A percentile compares a stretch with the other conserved stretches of the same genome.
Conservation (phyloP, 2,888 invertebrate genomes). For the Xestia sexstrigata region DNA sequence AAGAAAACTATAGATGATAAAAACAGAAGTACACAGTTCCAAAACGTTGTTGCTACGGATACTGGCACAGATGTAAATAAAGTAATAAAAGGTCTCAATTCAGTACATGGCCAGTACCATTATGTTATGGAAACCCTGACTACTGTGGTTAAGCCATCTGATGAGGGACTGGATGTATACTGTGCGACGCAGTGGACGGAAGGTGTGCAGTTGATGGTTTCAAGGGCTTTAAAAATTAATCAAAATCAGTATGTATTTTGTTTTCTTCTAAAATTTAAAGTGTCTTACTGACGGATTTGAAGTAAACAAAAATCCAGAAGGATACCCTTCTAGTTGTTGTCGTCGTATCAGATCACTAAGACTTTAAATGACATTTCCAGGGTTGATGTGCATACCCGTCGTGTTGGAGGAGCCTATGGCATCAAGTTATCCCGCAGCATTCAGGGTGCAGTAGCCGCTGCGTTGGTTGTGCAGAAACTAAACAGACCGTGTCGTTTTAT, state of each 20-base stretch:
- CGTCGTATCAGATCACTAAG: neutral
- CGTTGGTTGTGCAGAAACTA: slow-evolving; percentile 8
- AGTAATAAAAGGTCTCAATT: slow-evolving; percentile 86
- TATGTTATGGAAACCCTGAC: slow-evolving; percentile 93
- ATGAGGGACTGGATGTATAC: slow-evolving; percentile 92
- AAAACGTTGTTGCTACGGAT: slow-evolving; percentile 69
- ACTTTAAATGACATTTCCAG: neutral
- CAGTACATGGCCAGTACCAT: slow-evolving; percentile 92
- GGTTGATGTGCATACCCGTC: slow-evolving; percentile 23
- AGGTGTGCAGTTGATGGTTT: slow-evolving; percentile 88
- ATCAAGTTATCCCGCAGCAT: slow-evolving; percentile 13
- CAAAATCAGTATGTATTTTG: slow-evolving; percentile 84
- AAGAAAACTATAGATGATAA: slow-evolving; percentile 70
- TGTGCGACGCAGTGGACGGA: slow-evolving; percentile 91
- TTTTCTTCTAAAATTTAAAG: neutral
- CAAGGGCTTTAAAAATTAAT: slow-evolving; percentile 89
- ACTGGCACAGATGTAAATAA: slow-evolving; percentile 81
- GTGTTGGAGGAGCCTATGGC: slow-evolving; percentile 19
- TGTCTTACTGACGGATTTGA: neutral
- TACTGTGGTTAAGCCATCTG: slow-evolving; percentile 92
- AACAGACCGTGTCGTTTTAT: slow-evolving; percentile 77
- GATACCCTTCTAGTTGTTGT: neutral
- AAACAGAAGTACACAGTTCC: slow-evolving; percentile 63
- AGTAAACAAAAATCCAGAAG: neutral
- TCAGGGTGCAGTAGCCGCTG: slow-evolving; percentile 16